Evolutionary conservation across 2,113 vertebrate species (phyloP), one percentile per base, ranked within the genome.

Genomic region (Gila orcuttii): DNA sequence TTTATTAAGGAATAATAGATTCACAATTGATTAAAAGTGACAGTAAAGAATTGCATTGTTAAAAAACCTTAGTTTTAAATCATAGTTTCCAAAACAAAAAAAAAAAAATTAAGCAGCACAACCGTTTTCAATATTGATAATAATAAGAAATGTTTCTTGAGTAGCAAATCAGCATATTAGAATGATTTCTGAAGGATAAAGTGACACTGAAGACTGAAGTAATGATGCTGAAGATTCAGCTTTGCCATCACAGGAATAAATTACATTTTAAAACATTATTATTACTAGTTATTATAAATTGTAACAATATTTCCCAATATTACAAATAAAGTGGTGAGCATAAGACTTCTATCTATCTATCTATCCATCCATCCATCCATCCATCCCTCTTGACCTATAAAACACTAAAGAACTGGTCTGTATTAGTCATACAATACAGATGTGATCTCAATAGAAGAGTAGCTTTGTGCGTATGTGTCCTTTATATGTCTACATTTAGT

Each of bases 401-500:
- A 74, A 25, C 39, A 47, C 42, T 50, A 75, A 50, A 15, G 39
- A 47, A 15, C 33, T 21, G 19, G 55, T 57, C 33, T 60, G 33
- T 25, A n/a, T 79, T 6, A 79, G 28, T 62, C 23, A 25, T 6
- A 28, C 21, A 60, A 79, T n/a, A 79, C 50, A 25, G 55, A 79
- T 57, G 5, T 57, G 31, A 78, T 33, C 77, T 13, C 19, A 62
- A 79, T 2, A 62, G 59, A 80, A 80, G 62, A 64, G 36, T 62
- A 45, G 12, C 2, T 80, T 80, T 23, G 19, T 28, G 7, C 36
- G 15, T 45, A 62, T 13, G 23, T 47, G 36, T 15, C 45, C n/a
- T 31, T 64, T 80, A 80, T 4, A 79, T 19, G 59, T n/a, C 78
- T 64, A 8, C 62, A 59, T 85, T 79, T 59, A 21, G 76, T 31